These are phyloP conservation scores for Campopleginae sp. DNA, from an alignment of 2,888 invertebrate genomes.

Conservation along the genomic window DNA sequence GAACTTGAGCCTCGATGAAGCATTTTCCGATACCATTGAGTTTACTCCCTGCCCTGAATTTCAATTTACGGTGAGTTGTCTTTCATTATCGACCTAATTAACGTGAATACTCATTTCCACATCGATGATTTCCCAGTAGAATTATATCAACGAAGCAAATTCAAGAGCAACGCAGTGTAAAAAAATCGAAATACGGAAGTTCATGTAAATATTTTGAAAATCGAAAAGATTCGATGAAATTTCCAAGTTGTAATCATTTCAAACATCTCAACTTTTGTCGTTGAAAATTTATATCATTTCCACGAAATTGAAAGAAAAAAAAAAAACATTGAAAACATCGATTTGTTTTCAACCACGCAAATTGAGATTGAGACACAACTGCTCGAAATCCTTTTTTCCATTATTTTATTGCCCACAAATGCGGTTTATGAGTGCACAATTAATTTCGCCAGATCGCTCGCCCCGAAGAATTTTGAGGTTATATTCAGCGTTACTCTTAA, in stretches of 20 bases:
- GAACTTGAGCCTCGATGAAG: conserved; percentile 76
- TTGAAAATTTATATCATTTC: not conserved
- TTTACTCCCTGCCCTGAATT: conserved; percentile 77
- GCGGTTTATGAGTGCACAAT: not conserved
- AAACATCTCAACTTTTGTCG: not conserved
- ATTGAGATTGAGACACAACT: not conserved
- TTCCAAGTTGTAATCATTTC: not conserved
- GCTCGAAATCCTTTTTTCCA: not conserved
- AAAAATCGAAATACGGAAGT: not conserved
- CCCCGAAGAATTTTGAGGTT: not conserved
- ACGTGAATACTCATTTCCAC: not conserved
- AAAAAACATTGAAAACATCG: not conserved
- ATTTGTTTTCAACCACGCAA: not conserved
- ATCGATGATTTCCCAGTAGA: not conserved
- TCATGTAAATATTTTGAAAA: not conserved
- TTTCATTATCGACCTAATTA: not conserved
- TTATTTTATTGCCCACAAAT: not conserved
- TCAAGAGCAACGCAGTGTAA: not conserved
- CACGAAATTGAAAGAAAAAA: not conserved
- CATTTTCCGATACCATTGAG: conserved; percentile 73
- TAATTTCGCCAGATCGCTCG: not conserved
- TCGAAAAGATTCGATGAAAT: not conserved
- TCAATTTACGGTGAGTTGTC: conserved; percentile 76
- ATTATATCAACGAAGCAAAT: not conserved
- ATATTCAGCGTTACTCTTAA: not conserved